These are phyloP conservation scores for Lasioglossum leucozonium DNA, from an alignment of 2,888 invertebrate species.

Conservation along the genomic window DNA sequence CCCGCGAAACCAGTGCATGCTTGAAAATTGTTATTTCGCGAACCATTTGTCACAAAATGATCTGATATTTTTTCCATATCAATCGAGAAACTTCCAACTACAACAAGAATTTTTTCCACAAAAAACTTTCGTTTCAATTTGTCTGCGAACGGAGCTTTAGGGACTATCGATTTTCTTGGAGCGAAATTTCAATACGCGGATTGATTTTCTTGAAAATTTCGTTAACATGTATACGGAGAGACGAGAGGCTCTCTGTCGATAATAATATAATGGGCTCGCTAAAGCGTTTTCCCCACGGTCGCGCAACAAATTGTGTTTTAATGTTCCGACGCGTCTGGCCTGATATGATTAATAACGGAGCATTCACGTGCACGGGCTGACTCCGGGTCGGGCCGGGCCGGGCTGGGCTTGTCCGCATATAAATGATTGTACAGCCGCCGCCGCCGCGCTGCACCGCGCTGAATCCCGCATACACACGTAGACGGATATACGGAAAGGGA, in stretches of 20 bases:
- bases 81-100: neutral
- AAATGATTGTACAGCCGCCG: conserved; percentile 52
- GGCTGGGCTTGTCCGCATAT: conserved; percentile 44
- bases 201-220: conserved; percentile 8
- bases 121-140: neutral
- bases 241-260: neutral
- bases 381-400: neutral
- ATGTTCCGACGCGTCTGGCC: conserved; percentile 46
- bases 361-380: conserved; percentile 38
- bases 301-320: conserved; percentile 43
- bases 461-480: conserved; percentile 21
- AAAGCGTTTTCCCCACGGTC: conserved; percentile 23
- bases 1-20: no score
- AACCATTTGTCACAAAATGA: no score
- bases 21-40: no score
- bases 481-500: conserved; percentile 45
- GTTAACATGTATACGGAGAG: neutral
- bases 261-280: neutral
- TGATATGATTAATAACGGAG: conserved; percentile 60
- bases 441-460: neutral
- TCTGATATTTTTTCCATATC: neutral
- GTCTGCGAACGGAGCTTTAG: neutral
- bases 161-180: neutral
- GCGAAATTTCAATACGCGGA: neutral
- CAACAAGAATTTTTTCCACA: neutral